Base-by-base conservation (phyloP, 2,888 invertebrate genomes). In the Idaea aversata region DNA sequence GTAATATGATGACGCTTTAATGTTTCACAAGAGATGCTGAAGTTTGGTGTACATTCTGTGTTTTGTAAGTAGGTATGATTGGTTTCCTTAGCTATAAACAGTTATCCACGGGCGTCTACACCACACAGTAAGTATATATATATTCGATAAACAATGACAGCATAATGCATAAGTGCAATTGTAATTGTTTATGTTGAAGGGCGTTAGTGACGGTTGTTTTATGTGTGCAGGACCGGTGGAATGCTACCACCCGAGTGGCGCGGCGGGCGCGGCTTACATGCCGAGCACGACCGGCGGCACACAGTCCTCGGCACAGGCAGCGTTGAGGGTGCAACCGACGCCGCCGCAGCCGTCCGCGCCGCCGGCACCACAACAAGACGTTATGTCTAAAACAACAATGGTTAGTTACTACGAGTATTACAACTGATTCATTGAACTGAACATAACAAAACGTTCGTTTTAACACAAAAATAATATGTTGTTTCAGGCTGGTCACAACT, bases 51-150 rank as follows among this genome's bases (percentile, higher is more conserved):
- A 62, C 38, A 59, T 4, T 16, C 7, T 36, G 34, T 65, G 64
- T 25, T 61, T 63, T 57, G 7, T 61, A 67, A 64, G 35, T 67
- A 36, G 57, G 65, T 64, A 60, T 68, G 35, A 65, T 71, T 71
- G 70, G 77, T 84, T 88, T 89, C 86, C 90, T 92, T 88, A 92
- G 84, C 86, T 69, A 70, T 57, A 70, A 70, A 71, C 91, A 93
- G 92, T 84, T 92, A 93, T 88, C 91, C 91, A 81, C 87, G 91
- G 86, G 91, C 91, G 75, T 88, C 92, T 72, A 93, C 92, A 87
- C 92, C 92, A 83, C 92, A 92, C 78, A 89, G 91, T 93, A 82
- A 93, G 92, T 92, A 73, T 59, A 58, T 64, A 10, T 47, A 47
- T 47, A 47, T 10, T 6, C 10, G 6, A 47, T 47, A 7, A 47